A percentile compares a stretch with the other conserved stretches of the same genome.
Conservation (phyloP, 2,797 vertebrate species). For the Eurystomus glaucurus region DNA sequence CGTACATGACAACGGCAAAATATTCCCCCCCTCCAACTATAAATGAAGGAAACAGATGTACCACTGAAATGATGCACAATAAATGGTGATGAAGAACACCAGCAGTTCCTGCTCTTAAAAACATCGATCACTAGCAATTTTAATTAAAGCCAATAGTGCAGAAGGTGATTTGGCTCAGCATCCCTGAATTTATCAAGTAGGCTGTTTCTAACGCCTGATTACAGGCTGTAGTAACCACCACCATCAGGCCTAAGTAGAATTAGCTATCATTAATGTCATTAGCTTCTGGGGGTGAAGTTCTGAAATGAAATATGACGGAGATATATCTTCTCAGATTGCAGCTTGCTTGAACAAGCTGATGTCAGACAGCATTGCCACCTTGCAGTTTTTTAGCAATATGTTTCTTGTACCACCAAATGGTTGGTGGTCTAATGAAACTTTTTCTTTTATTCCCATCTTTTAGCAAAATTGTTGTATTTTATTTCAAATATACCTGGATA, state of each 20-base stretch:
- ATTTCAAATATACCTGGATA: neutral
- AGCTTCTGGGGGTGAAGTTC: neutral
- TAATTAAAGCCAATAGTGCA: slow-evolving; percentile 44
- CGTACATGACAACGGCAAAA: neutral
- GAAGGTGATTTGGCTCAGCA: slow-evolving; percentile 29
- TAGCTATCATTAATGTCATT: neutral
- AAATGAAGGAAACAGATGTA: neutral
- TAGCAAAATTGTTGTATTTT: neutral
- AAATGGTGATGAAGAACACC: slow-evolving; percentile 18
- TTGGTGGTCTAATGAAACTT: neutral
- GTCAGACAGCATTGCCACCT: neutral
- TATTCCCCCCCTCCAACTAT: neutral
- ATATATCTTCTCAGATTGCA: neutral
- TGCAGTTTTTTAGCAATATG: rapidly evolving
- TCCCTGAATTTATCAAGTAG: slow-evolving; percentile 15
- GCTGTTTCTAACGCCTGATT: neutral
- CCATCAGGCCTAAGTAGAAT: slow-evolving; percentile 30
- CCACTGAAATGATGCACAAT: neutral
- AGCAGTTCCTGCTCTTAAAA: slow-evolving; percentile 41
- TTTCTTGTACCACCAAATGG: neutral
- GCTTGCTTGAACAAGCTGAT: neutral
- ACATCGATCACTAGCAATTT: neutral
- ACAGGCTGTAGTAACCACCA: slow-evolving; percentile 22
- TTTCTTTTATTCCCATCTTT: neutral
- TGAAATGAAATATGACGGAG: neutral